A percentile compares a stretch with the other conserved stretches of the same genome.
These are phyloP conservation scores for Melinopterus prodromus DNA, from an alignment of 2,888 invertebrate genomes.

Conservation along the genomic window DNA sequence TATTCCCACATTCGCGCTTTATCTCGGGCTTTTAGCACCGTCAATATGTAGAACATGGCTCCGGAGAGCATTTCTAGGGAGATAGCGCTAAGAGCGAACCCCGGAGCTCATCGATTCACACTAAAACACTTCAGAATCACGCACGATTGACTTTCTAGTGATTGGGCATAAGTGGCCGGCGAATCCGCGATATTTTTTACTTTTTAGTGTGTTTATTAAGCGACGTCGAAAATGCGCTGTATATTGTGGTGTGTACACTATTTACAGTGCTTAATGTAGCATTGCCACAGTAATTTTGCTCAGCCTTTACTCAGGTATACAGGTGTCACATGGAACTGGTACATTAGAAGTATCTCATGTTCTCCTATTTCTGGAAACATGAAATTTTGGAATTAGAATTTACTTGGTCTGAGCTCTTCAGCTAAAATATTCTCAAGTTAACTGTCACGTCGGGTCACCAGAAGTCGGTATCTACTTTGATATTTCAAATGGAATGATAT, in stretches of 20 bases:
- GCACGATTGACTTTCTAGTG: background rate
- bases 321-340: no score
- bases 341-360: no score
- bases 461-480: no score
- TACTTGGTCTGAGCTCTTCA: no score
- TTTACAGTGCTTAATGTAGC: no score
- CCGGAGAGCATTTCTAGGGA: constrained; percentile 15
- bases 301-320: no score
- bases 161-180: background rate
- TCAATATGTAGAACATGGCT: constrained; percentile 25
- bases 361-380: no score
- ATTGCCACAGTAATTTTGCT: no score
- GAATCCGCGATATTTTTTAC: background rate
- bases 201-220: background rate
- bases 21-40: constrained; percentile 20
- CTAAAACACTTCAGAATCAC: background rate
- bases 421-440: no score
- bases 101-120: background rate
- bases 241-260: background rate
- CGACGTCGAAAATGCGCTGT: background rate
- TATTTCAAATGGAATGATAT: no score
- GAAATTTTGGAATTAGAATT: no score
- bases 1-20: constrained; percentile 22
- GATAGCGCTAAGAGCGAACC: background rate
- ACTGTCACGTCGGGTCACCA: no score